Percentiles rank a stretch among this genome's conserved stretches.
Evolutionary conservation across 2,888 invertebrate species (phyloP).

Genomic region (Diadegma fenestrale): DNA sequence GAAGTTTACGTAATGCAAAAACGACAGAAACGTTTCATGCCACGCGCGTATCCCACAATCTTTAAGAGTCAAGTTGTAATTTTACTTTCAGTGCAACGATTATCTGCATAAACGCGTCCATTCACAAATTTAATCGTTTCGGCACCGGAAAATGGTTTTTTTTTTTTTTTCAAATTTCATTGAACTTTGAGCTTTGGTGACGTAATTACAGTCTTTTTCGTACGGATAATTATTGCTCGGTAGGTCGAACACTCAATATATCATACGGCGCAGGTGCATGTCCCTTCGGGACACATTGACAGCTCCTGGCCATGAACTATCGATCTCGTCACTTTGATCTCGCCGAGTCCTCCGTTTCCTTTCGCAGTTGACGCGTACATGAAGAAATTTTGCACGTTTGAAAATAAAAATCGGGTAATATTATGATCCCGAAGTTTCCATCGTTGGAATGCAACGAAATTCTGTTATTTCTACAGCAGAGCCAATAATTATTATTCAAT

Average conservation of each 20-base stretch:
- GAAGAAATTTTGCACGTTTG: too few species aligned
- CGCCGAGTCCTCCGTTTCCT: too few species aligned
- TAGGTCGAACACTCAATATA: not conserved
- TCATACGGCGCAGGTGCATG: not conserved
- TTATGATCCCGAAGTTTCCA: too few species aligned
- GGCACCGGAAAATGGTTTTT: not conserved
- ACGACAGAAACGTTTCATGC: not conserved
- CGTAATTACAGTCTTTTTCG: not conserved
- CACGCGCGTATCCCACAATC: not conserved
- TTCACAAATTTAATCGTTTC: not conserved
- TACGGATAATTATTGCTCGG: not conserved
- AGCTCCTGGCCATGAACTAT: too few species aligned
- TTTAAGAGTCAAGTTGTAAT: not conserved
- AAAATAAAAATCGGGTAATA: too few species aligned
- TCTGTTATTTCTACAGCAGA: too few species aligned
- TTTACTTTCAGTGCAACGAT: not conserved
- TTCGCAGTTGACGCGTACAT: too few species aligned
- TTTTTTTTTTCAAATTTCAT: not conserved
- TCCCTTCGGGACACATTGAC: not conserved
- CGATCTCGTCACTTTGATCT: too few species aligned
- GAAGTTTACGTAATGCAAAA: conserved; percentile 11
- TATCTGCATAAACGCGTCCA: not conserved
- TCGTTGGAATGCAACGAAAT: too few species aligned
- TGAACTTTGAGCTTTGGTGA: not conserved
- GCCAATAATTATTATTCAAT: too few species aligned